Conservation (phyloP, 1,140 invertebrate species). For the Belonocnema kinseyi region DNA sequence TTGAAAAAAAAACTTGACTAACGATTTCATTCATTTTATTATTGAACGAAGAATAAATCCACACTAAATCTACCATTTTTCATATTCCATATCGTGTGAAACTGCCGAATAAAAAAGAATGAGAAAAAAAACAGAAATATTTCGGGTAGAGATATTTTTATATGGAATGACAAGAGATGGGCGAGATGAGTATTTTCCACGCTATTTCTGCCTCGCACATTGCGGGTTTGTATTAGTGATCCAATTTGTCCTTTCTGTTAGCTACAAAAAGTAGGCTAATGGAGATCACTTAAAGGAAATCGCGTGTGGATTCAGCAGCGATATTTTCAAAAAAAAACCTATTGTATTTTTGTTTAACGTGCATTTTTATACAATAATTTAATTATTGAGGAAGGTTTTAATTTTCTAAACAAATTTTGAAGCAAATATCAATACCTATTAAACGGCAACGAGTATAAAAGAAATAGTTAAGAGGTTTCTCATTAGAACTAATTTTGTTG, state of each 20-base stretch:
- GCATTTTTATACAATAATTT: slow-evolving; percentile 18
- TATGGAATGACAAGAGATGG: too few species aligned
- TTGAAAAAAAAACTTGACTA: too few species aligned
- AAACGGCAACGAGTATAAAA: background rate
- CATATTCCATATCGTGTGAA: too few species aligned
- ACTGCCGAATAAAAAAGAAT: too few species aligned
- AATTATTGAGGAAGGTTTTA: slow-evolving; percentile 7
- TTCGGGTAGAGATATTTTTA: too few species aligned
- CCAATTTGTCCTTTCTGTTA: background rate
- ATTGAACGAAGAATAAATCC: too few species aligned
- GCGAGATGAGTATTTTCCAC: too few species aligned
- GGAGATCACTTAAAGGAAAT: slow-evolving; percentile 20
- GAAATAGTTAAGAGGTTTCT: too few species aligned
- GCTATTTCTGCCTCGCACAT: background rate
- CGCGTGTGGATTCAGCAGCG: background rate
- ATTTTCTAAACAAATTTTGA: background rate
- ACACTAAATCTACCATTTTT: too few species aligned
- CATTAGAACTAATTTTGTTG: too few species aligned
- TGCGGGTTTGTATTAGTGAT: slow-evolving; percentile 3
- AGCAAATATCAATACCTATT: background rate
- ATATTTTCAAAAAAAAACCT: slow-evolving; percentile 10
- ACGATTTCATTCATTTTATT: too few species aligned
- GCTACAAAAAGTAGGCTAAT: slow-evolving; percentile 25
- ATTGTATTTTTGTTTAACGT: slow-evolving; percentile 1
- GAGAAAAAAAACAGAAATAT: too few species aligned